phyloP scores from a whole-genome alignment of 30 jellyfish, hydroid and myxozoan species.

The Kudoa iwatai region DNA sequence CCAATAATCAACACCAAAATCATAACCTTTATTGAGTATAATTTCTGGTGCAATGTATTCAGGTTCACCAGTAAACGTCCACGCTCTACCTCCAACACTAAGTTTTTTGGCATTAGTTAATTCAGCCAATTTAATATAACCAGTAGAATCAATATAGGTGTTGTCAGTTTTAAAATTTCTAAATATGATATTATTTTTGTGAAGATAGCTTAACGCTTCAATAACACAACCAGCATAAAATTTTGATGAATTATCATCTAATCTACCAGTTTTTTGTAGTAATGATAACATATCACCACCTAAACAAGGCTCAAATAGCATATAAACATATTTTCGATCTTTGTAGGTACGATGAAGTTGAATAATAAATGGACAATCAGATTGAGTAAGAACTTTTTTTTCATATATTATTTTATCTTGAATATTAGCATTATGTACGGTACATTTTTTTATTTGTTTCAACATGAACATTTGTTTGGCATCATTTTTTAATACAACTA shows the following conservation, averaged over 20 bases:
- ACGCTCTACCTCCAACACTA: slow-evolving; percentile 76
- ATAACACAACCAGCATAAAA: slow-evolving; percentile 68
- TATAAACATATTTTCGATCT: slow-evolving; percentile 58
- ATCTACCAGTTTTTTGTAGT: slow-evolving; percentile 18
- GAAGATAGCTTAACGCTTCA: slow-evolving; percentile 53
- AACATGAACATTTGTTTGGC: slow-evolving; percentile 37
- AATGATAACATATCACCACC: slow-evolving; percentile 41
- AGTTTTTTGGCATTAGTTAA: slow-evolving; percentile 69
- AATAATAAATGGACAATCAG: slow-evolving; percentile 64
- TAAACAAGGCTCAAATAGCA: slow-evolving; percentile 71
- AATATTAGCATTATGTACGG: slow-evolving; percentile 49
- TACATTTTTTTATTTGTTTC: slow-evolving; percentile 53
- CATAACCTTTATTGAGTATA: slow-evolving; percentile 83
- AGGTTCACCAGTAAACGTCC: slow-evolving; percentile 93
- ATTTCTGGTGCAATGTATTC: slow-evolving; percentile 94
- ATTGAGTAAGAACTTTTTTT: slow-evolving; percentile 53
- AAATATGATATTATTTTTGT: slow-evolving; percentile 41
- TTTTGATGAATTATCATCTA: slow-evolving; percentile 40
- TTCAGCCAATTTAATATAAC: slow-evolving; percentile 57
- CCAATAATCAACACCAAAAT: slow-evolving; percentile 92
- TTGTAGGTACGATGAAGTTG: slow-evolving; percentile 13
- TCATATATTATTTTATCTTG: slow-evolving; percentile 90
- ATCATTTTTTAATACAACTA: slow-evolving; percentile 19
- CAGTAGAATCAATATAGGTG: slow-evolving; percentile 30
- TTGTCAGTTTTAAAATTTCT: slow-evolving; percentile 81